Evolutionary conservation across 1,140 invertebrate species (phyloP).

Genomic region (Chrysopa pallens): DNA sequence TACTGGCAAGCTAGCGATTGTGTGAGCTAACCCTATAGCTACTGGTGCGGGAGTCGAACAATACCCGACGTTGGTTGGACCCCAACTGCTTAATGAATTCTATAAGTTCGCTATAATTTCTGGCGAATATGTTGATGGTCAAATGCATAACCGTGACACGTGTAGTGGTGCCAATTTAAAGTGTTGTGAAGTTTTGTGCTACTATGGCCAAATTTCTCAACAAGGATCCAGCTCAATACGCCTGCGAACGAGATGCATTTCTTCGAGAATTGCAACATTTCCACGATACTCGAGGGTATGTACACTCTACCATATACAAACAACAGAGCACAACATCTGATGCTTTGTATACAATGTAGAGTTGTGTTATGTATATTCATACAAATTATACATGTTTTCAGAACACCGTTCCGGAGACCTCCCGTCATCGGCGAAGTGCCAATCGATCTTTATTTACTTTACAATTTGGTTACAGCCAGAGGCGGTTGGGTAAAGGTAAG

Average conservation of each 20-base stretch:
- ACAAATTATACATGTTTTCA: conserved; percentile 23
- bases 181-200: conserved; percentile 5
- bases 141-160: conserved; percentile 14
- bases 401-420: conserved; percentile 52
- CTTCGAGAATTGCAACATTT: conserved; percentile 52
- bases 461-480: conserved; percentile 72
- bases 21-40: conserved; percentile 7
- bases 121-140: conserved; percentile 11
- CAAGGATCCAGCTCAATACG: conserved; percentile 51
- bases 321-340: conserved; percentile 55
- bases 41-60: conserved; percentile 17
- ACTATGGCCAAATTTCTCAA: conserved; percentile 47
- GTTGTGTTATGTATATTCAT: too few species aligned
- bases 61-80: conserved; percentile 12
- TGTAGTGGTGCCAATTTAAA: conserved; percentile 10
- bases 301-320: conserved; percentile 6
- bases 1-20: conserved; percentile 16
- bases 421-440: conserved; percentile 76
- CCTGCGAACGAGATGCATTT: conserved; percentile 49
- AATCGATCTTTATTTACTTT: conserved; percentile 80
- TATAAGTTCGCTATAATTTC: conserved; percentile 5
- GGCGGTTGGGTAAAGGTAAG: conserved; percentile 87
- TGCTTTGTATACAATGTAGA: conserved; percentile 14
- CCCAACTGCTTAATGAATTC: conserved; percentile 4
- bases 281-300: conserved; percentile 58